phyloP scores from a whole-genome alignment of 2,113 vertebrate genomes.

The Vireo altiloquus region DNA sequence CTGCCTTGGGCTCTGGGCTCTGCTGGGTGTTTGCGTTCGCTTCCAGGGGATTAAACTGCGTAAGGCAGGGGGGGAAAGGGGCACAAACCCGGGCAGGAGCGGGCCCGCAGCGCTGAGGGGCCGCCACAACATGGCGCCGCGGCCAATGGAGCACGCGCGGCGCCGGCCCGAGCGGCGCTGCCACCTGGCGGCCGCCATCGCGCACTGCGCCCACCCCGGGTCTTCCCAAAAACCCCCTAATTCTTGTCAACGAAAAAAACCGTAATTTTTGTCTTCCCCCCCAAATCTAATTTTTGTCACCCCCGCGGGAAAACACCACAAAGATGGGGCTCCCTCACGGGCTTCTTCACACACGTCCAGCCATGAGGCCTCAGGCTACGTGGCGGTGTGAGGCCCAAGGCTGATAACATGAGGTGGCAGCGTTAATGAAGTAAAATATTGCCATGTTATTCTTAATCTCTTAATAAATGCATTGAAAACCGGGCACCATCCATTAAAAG shows the following conservation, averaged over 20 bases:
- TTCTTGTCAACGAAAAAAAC: neutral
- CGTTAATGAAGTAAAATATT: constrained; percentile 19
- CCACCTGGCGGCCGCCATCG: constrained; percentile 31
- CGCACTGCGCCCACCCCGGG: neutral
- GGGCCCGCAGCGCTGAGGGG: neutral
- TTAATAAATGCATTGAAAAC: constrained; percentile 4
- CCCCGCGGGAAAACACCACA: neutral
- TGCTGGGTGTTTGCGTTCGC: neutral
- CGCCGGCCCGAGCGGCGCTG: neutral
- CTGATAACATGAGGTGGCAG: neutral
- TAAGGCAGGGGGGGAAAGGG: accelerated
- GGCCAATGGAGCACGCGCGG: neutral
- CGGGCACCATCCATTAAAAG: neutral
- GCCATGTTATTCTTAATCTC: neutral
- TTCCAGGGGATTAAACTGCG: neutral
- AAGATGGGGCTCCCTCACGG: accelerated
- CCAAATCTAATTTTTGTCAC: neutral
- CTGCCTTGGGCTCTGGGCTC: neutral
- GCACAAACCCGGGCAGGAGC: too few species aligned
- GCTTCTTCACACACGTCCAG: accelerated
- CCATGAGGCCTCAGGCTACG: neutral
- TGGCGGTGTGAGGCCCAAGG: accelerated
- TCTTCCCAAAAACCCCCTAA: neutral
- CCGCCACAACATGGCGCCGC: neutral
- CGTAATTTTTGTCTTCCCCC: accelerated